phyloP scores from a whole-genome alignment of 2,888 invertebrate species.

The Rosalia funebris region DNA sequence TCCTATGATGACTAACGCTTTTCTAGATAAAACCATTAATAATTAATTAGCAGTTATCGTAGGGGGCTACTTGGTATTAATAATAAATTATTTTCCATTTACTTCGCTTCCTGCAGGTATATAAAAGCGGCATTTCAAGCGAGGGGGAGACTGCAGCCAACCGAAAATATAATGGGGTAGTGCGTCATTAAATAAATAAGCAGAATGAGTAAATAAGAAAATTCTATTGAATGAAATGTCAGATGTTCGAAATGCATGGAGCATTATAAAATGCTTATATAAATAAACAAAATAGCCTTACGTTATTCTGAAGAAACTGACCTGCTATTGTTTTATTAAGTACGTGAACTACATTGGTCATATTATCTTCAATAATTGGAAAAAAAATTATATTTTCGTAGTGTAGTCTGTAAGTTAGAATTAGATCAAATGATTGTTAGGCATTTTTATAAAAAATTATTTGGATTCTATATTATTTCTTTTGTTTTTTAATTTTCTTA shows the following conservation, averaged over 20 bases:
- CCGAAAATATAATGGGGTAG: slow-evolving; percentile 27
- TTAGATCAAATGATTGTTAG: too few relatives aligned
- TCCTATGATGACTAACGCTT: slow-evolving; percentile 26
- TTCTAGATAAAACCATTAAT: slow-evolving; percentile 35
- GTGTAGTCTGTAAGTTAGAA: too few relatives aligned
- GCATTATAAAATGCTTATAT: not conserved
- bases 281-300: too few relatives aligned
- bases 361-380: too few relatives aligned
- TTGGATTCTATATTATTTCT: too few relatives aligned
- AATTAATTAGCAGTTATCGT: slow-evolving; percentile 40
- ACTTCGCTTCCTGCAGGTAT: slow-evolving; percentile 48
- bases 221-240: slow-evolving; percentile 1
- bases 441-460: too few relatives aligned
- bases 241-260: not conserved
- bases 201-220: slow-evolving; percentile 12
- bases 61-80: slow-evolving; percentile 45
- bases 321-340: too few relatives aligned
- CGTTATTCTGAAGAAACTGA: too few relatives aligned
- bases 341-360: too few relatives aligned
- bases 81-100: slow-evolving; percentile 53
- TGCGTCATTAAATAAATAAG: slow-evolving; percentile 26
- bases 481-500: too few relatives aligned
- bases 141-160: slow-evolving; percentile 33
- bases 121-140: slow-evolving; percentile 33
- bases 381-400: too few relatives aligned